phyloP scores from a whole-genome alignment of 2,888 invertebrate species.

The Linyphia triangularis region DNA sequence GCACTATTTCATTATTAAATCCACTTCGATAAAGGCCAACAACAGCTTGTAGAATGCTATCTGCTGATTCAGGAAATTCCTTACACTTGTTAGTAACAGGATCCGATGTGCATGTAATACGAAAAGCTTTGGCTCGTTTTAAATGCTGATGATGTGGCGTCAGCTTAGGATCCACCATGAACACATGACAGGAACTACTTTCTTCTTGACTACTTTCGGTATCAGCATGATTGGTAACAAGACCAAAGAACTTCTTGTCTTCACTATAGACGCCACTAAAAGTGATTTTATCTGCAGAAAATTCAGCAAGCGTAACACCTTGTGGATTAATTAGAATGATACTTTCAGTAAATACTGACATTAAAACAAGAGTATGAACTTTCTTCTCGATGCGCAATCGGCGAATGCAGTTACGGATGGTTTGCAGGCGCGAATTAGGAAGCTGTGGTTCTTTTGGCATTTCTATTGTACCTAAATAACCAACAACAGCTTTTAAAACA shows the following conservation, averaged over 20 bases:
- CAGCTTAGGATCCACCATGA: slow-evolving; percentile 93
- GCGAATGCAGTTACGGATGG: slow-evolving; percentile 91
- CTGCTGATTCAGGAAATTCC: slow-evolving; percentile 93
- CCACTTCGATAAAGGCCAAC: slow-evolving; percentile 82
- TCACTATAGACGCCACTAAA: slow-evolving; percentile 94
- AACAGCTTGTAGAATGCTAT: slow-evolving; percentile 83
- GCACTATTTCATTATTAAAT: slow-evolving; percentile 74
- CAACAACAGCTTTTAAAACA: slow-evolving; percentile 86
- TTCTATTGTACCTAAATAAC: slow-evolving; percentile 96
- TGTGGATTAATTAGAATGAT: slow-evolving; percentile 89
- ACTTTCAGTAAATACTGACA: slow-evolving; percentile 89
- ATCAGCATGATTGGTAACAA: slow-evolving; percentile 85
- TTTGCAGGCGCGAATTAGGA: slow-evolving; percentile 82
- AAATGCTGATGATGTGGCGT: slow-evolving; percentile 90
- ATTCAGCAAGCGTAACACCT: slow-evolving; percentile 90
- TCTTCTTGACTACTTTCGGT: slow-evolving; percentile 77
- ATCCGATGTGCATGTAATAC: slow-evolving; percentile 87
- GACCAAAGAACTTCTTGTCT: slow-evolving; percentile 93
- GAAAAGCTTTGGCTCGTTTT: slow-evolving; percentile 89
- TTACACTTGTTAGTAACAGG: slow-evolving; percentile 84
- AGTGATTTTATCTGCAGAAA: slow-evolving; percentile 90
- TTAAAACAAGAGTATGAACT: slow-evolving; percentile 87
- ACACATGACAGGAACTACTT: slow-evolving; percentile 93
- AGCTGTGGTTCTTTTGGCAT: slow-evolving; percentile 85
- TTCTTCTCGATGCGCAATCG: slow-evolving; percentile 93